phyloP scores from a whole-genome alignment of 2,113 vertebrate species.

The Hippoglossus stenolepis region DNA sequence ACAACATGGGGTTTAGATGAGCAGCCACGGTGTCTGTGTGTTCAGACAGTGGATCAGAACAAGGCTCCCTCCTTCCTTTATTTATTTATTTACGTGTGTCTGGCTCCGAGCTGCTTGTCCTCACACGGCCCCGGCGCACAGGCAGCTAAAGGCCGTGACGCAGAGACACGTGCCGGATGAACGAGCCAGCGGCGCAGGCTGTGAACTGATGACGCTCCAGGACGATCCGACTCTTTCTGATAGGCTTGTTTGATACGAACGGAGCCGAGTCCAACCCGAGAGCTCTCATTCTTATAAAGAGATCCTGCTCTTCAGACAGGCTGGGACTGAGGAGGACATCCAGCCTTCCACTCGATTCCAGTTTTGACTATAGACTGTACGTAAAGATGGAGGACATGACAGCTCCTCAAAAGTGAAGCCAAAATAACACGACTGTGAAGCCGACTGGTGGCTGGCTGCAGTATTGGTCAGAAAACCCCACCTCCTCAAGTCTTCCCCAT shows the following conservation, averaged over 20 bases:
- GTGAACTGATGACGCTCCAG: neutral
- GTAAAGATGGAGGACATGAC: too few species aligned
- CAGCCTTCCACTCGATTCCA: too few species aligned
- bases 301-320: too few species aligned
- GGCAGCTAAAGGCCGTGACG: constrained; percentile 58
- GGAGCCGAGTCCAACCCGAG: neutral
- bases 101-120: constrained; percentile 60
- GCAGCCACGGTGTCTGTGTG: neutral
- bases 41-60: constrained; percentile 21
- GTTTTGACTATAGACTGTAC: neutral
- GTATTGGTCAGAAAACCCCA: too few species aligned
- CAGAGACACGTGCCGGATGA: constrained; percentile 57
- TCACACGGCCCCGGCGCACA: constrained; percentile 60
- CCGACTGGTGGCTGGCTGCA: too few species aligned
- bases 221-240: neutral
- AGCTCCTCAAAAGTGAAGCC: too few species aligned
- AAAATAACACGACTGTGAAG: too few species aligned
- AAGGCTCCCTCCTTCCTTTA: neutral
- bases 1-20: neutral
- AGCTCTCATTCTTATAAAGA: too few species aligned
- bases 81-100: constrained; percentile 28
- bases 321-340: too few species aligned
- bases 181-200: constrained; percentile 12
- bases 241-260: neutral
- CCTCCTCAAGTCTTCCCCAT: too few species aligned